These are phyloP conservation scores for Lepilemur ruficaudatus DNA, from an alignment of 2,797 vertebrate species.

Conservation along the genomic window DNA sequence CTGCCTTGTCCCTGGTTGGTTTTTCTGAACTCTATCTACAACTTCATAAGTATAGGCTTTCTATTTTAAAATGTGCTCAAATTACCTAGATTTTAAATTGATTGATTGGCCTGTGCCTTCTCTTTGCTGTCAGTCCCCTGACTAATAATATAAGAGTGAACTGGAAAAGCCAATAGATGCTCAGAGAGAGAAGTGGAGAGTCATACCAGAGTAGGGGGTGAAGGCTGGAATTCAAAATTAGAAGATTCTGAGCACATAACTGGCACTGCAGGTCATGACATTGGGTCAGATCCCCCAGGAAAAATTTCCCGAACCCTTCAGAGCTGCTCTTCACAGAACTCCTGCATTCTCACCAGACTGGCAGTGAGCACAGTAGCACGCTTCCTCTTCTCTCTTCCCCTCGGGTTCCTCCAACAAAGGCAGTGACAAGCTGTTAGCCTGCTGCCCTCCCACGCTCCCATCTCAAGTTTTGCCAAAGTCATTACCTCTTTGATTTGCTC, in stretches of 20 bases:
- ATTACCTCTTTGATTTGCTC: slow-evolving; percentile 68
- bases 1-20: neutral
- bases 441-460: neutral
- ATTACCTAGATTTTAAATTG: neutral
- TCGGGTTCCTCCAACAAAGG: neutral
- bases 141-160: neutral
- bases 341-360: neutral
- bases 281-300: neutral
- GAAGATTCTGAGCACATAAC: neutral
- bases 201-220: fast-evolving
- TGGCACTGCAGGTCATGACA: neutral
- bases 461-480: slow-evolving; percentile 41
- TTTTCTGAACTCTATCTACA: neutral
- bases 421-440: neutral
- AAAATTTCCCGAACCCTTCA: neutral
- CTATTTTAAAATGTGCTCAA: neutral
- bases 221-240: neutral
- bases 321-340: neutral
- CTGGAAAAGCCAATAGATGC: neutral
- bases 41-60: neutral
- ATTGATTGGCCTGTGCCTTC: neutral
- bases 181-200: neutral
- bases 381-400: neutral
- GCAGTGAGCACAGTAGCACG: fast-evolving
- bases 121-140: neutral